phyloP scores from a whole-genome alignment of 2,797 vertebrate species.

The Petrocephalus sullivani region DNA sequence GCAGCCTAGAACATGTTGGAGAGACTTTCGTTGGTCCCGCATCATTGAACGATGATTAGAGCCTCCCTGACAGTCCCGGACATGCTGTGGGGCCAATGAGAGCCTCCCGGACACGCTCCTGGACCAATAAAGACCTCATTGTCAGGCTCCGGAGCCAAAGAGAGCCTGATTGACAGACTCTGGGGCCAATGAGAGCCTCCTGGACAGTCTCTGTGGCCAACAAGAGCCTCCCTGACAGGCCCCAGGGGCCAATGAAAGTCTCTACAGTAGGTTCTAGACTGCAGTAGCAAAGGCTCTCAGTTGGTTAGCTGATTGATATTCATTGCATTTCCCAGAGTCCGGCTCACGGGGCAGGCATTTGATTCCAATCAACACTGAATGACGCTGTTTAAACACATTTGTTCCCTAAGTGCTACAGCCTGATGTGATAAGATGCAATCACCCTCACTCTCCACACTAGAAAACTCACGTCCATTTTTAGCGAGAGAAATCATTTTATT shows the following conservation, averaged over 20 bases:
- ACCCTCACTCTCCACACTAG: slow-evolving; percentile 10
- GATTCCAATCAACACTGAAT: slow-evolving; percentile 8
- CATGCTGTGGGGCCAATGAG: not conserved
- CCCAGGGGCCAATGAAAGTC: not conserved
- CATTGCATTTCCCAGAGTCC: not conserved
- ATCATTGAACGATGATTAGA: not conserved
- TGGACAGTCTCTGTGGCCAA: not conserved
- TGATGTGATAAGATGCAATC: not conserved
- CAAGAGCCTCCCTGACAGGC: not conserved
- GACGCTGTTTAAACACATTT: slow-evolving; percentile 7
- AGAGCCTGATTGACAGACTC: not conserved
- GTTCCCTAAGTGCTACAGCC: not conserved
- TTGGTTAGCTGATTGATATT: not conserved
- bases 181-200: too few relatives aligned
- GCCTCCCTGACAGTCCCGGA: not conserved
- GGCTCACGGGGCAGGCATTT: not conserved
- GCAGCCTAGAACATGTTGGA: not conserved
- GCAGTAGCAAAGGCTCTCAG: not conserved
- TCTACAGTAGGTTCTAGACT: not conserved
- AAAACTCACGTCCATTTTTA: not conserved
- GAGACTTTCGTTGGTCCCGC: not conserved
- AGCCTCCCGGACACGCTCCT: too few relatives aligned
- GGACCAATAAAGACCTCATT: too few relatives aligned
- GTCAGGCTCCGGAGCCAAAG: not conserved
- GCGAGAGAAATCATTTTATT: not conserved